phyloP scores from a whole-genome alignment of 2,888 invertebrate species.

The Meghimatium bilineatum region DNA sequence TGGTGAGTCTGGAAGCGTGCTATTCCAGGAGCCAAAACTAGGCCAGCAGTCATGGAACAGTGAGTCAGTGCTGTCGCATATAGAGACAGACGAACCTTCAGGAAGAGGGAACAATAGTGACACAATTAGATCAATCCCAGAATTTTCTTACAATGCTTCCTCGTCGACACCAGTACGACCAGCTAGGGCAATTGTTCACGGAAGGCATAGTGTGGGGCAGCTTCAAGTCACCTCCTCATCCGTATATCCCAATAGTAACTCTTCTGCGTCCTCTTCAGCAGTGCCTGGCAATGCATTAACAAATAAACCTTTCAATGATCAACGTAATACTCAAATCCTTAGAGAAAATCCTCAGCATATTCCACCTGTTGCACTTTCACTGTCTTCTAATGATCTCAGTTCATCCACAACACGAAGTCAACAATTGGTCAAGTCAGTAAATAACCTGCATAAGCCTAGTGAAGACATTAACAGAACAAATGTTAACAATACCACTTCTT shows the following conservation, averaged over 20 bases:
- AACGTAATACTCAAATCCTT: not conserved
- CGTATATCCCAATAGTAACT: not conserved
- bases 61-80: constrained; percentile 50
- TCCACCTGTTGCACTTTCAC: not conserved
- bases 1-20: not conserved
- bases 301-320: constrained; percentile 11
- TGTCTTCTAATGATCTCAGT: not conserved
- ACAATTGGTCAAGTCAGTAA: not conserved
- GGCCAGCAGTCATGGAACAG: constrained; percentile 54
- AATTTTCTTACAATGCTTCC: not conserved
- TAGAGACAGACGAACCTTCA: not conserved
- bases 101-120: not conserved
- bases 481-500: not conserved
- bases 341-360: not conserved
- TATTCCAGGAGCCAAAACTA: constrained; percentile 35
- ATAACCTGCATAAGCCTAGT: not conserved
- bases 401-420: not conserved
- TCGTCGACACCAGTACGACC: constrained; percentile 20
- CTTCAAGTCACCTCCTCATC: not conserved
- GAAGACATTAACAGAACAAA: not conserved
- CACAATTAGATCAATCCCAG: not conserved
- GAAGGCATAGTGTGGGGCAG: not conserved
- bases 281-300: not conserved
- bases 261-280: not conserved
- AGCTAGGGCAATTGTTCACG: constrained; percentile 14